phyloP scores from a whole-genome alignment of 2,888 invertebrate genomes.

The Ectobius pallidus region DNA sequence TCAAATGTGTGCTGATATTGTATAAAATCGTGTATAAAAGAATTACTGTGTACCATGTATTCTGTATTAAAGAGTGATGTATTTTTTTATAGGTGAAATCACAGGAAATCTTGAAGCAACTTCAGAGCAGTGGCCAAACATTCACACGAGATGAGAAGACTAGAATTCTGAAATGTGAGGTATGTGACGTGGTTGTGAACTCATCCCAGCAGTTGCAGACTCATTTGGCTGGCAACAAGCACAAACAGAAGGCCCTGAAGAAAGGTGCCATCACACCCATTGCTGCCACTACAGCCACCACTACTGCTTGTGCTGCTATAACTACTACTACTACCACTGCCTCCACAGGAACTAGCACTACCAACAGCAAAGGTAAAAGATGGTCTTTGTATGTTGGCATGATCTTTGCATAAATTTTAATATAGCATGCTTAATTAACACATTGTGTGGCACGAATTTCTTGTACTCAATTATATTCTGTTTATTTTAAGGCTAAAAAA shows the following conservation, averaged over 20 bases:
- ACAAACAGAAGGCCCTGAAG: constrained; percentile 41
- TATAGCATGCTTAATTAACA: no score
- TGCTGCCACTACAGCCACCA: not conserved
- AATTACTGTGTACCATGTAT: not conserved
- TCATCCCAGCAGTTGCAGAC: constrained; percentile 49
- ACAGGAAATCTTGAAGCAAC: constrained; percentile 42
- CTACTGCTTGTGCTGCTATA: not conserved
- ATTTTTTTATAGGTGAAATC: constrained; percentile 40
- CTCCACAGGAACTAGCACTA: not conserved
- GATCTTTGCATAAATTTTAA: no score
- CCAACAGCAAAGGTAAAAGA: not conserved
- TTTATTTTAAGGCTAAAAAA: no score
- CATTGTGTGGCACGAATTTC: no score
- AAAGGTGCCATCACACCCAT: constrained; percentile 21
- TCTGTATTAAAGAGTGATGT: not conserved
- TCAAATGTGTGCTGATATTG: no score
- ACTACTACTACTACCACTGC: not conserved
- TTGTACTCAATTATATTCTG: no score
- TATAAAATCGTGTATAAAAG: not conserved
- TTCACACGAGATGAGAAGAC: constrained; percentile 43
- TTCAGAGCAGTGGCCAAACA: constrained; percentile 40
- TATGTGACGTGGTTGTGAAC: constrained; percentile 48
- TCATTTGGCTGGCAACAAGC: constrained; percentile 46
- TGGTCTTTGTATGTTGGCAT: no score
- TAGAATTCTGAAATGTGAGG: constrained; percentile 43